phyloP scores from a whole-genome alignment of 1,140 invertebrate species.

The Campodea augens region DNA sequence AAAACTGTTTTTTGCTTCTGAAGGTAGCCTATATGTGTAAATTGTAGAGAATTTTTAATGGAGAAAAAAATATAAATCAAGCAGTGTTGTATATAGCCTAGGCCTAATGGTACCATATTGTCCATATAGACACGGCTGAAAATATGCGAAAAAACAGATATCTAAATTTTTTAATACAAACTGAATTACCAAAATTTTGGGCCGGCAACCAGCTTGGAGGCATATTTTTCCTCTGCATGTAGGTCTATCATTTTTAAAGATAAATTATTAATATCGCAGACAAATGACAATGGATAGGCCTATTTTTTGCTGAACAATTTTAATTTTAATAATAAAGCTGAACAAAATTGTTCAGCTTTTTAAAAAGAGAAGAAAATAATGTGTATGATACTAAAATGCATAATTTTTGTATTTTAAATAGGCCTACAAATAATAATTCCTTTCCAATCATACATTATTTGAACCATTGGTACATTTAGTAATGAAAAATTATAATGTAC shows the following conservation, averaged over 20 bases:
- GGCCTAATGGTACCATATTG: background rate
- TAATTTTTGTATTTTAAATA: background rate
- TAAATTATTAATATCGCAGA: too few species aligned
- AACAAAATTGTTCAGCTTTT: too few species aligned
- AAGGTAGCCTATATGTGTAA: background rate
- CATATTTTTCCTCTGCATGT: too few species aligned
- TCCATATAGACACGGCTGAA: background rate
- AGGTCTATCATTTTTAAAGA: too few species aligned
- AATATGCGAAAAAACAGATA: too few species aligned
- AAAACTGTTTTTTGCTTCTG: background rate
- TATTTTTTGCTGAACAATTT: too few species aligned
- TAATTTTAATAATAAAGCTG: too few species aligned
- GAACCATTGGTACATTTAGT: background rate
- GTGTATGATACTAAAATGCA: conserved; percentile 10
- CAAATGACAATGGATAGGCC: too few species aligned
- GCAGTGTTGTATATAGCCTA: background rate
- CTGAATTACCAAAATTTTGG: too few species aligned
- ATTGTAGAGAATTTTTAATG: background rate
- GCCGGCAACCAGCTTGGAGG: too few species aligned
- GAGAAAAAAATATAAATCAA: background rate
- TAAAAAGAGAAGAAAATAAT: too few species aligned
- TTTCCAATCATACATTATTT: background rate
- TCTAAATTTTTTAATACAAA: too few species aligned
- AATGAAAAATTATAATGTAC: background rate
- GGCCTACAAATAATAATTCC: conserved; percentile 1